Conservation (phyloP, 1,140 invertebrate genomes). For the Tyrophagus putrescentiae region DNA sequence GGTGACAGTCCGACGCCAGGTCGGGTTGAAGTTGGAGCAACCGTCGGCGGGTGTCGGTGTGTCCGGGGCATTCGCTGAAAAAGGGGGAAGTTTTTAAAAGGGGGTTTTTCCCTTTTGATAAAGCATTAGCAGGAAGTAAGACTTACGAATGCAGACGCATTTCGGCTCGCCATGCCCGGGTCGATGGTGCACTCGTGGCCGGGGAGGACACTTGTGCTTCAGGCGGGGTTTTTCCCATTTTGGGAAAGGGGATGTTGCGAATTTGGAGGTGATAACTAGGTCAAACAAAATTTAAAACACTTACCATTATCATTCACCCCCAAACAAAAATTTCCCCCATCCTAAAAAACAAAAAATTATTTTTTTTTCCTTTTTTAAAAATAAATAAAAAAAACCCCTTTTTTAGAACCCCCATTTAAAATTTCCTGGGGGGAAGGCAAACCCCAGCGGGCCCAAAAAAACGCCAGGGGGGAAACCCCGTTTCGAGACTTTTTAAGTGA, state of each 20-base stretch:
- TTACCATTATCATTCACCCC: background rate
- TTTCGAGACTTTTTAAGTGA: too few species aligned
- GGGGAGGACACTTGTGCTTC: conserved; percentile 59
- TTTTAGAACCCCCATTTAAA: too few species aligned
- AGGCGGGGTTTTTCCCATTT: conserved; percentile 54
- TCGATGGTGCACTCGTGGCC: conserved; percentile 65
- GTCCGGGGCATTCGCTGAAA: conserved; percentile 18
- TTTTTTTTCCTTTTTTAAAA: too few species aligned
- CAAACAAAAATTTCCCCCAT: background rate
- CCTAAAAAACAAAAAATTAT: background rate
- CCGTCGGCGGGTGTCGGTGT: conserved; percentile 31
- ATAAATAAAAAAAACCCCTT: too few species aligned
- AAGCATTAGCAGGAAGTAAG: background rate
- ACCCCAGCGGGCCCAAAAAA: too few species aligned
- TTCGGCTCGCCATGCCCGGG: conserved; percentile 48
- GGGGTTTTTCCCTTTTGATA: too few species aligned
- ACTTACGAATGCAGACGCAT: conserved; percentile 63
- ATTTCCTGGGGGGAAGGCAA: too few species aligned
- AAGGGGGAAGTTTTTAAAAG: background rate
- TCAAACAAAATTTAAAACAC: conserved; percentile 3
- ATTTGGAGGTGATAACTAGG: background rate
- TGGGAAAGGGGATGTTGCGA: conserved; percentile 12
- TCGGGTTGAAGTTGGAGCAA: conserved; percentile 87
- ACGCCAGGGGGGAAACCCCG: too few species aligned
- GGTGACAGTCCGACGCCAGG: conserved; percentile 79